Percentiles rank a stretch among this genome's conserved stretches.
phyloP scores from a whole-genome alignment of 64 coral and sea anemone genomes.

The Actinia tenebrosa region DNA sequence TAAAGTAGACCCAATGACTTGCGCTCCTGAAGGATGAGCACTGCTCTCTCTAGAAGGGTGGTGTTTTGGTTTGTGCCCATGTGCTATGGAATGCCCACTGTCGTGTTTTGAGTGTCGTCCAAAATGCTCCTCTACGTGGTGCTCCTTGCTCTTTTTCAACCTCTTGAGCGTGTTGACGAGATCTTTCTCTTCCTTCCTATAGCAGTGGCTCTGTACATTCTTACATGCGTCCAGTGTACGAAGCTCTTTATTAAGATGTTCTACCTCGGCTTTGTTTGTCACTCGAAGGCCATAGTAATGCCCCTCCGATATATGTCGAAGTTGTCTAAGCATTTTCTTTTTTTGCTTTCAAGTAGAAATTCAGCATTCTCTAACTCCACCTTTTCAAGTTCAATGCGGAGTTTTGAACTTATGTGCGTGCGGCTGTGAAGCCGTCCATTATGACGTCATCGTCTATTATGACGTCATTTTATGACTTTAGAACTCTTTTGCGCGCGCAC shows the following conservation, averaged over 20 bases:
- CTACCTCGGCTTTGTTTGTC: slow-evolving; percentile 70
- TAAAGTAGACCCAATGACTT: background rate
- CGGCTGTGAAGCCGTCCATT: background rate
- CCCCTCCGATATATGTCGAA: slow-evolving; percentile 77
- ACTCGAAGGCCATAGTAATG: slow-evolving; percentile 75
- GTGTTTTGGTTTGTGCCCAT: background rate
- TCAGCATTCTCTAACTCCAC: background rate
- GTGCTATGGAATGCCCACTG: background rate
- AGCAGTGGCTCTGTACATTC: slow-evolving; percentile 58
- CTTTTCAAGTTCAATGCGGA: background rate
- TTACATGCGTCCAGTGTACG: slow-evolving; percentile 65
- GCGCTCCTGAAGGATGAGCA: background rate
- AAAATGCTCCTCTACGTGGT: background rate
- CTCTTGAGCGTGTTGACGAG: slow-evolving; percentile 54
- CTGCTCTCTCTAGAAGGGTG: background rate
- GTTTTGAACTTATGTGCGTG: background rate
- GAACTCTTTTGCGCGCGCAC: background rate
- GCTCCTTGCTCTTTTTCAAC: slow-evolving; percentile 57
- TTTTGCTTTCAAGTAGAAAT: background rate
- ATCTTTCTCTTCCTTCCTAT: slow-evolving; percentile 78
- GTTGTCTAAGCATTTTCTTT: slow-evolving; percentile 61
- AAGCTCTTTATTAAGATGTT: slow-evolving; percentile 68
- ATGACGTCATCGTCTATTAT: slow-evolving; percentile 19
- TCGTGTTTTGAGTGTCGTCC: background rate
- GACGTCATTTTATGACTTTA: background rate